Evolutionary conservation across 2,797 vertebrate genomes (phyloP).

Genomic region (Neostethus bicornis): DNA sequence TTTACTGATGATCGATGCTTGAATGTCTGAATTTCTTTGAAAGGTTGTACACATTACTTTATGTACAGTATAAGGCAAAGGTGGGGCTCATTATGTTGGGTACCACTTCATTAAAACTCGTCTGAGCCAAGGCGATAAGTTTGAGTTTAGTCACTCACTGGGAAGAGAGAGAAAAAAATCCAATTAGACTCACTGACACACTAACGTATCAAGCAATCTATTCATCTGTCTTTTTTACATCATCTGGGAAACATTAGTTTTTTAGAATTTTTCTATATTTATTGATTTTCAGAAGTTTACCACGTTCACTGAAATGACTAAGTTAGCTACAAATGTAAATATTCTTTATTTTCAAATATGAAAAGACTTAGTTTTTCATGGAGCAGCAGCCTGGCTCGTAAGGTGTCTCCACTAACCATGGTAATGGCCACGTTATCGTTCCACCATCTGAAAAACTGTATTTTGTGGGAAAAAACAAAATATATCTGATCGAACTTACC

Average conservation of each 20-base stretch:
- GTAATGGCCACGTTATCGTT: background rate
- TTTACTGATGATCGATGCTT: slow-evolving; percentile 37
- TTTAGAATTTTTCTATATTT: slow-evolving; percentile 11
- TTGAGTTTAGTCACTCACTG: background rate
- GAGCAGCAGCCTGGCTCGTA: background rate
- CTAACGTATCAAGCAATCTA: background rate
- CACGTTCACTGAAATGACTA: slow-evolving; percentile 10
- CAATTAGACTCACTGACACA: background rate
- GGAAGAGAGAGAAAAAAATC: background rate
- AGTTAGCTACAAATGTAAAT: slow-evolving; percentile 7
- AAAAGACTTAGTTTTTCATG: background rate
- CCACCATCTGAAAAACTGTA: too few species aligned
- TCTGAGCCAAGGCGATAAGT: accelerated
- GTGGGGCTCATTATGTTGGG: slow-evolving; percentile 2
- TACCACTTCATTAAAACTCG: background rate
- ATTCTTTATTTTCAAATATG: background rate
- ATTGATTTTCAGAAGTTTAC: slow-evolving; percentile 22
- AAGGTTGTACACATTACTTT: background rate
- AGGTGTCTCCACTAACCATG: slow-evolving; percentile 4
- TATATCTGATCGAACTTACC: too few species aligned
- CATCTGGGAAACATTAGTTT: background rate
- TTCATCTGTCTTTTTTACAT: background rate
- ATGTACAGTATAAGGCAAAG: too few species aligned
- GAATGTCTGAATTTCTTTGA: slow-evolving; percentile 29
- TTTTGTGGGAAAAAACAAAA: too few species aligned